phyloP scores from a whole-genome alignment of 2,888 invertebrate genomes.

The Drosophila rubida region DNA sequence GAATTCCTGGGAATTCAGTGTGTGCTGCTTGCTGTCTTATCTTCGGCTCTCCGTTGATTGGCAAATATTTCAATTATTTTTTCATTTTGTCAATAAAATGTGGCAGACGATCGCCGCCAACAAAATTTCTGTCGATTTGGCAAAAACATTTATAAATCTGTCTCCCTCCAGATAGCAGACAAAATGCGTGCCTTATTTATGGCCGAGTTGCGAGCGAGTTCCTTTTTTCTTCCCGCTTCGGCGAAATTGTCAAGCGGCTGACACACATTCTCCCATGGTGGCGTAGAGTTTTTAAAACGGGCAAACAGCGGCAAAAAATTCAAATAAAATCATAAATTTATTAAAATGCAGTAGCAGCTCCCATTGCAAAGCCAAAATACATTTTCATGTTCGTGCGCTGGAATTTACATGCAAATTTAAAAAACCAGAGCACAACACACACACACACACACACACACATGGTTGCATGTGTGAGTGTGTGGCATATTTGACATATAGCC shows the following conservation, averaged over 20 bases:
- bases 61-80: slow-evolving; percentile 80
- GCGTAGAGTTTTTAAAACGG: neutral
- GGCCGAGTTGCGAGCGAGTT: slow-evolving; percentile 38
- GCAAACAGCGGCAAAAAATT: slow-evolving; percentile 53
- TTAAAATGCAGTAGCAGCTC: slow-evolving; percentile 70
- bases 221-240: slow-evolving; percentile 9
- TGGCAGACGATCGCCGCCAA: slow-evolving; percentile 42
- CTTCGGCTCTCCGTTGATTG: slow-evolving; percentile 59
- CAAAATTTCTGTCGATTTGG: slow-evolving; percentile 67
- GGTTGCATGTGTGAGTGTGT: slow-evolving; percentile 34
- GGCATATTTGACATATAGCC: slow-evolving; percentile 78
- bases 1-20: slow-evolving; percentile 64
- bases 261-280: slow-evolving; percentile 57
- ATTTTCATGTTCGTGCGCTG: slow-evolving; percentile 75
- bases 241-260: slow-evolving; percentile 71
- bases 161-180: slow-evolving; percentile 51
- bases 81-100: slow-evolving; percentile 71
- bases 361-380: slow-evolving; percentile 65
- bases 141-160: slow-evolving; percentile 75
- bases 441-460: neutral
- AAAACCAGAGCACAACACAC: slow-evolving; percentile 54
- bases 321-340: slow-evolving; percentile 79
- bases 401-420: slow-evolving; percentile 78
- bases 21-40: slow-evolving; percentile 38
- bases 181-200: slow-evolving; percentile 73